A percentile compares a stretch with the other conserved stretches of the same genome.
These are phyloP conservation scores for Halyomorpha halys DNA, from an alignment of 1,140 invertebrate genomes.

Conservation along the genomic window DNA sequence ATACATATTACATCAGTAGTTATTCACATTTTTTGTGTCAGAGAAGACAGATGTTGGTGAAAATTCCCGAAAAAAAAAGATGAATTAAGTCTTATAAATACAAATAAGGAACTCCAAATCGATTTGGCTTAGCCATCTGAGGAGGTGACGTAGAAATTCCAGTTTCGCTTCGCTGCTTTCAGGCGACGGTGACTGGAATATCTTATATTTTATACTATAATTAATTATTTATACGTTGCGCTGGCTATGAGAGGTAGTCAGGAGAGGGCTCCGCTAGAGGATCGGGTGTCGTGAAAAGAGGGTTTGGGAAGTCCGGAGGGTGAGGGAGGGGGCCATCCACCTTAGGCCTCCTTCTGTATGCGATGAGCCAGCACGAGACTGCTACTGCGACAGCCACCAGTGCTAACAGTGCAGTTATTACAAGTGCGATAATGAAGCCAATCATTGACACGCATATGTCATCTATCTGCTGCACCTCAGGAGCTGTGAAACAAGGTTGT, in stretches of 20 bases:
- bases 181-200: neutral
- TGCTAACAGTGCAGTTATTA: slow-evolving; percentile 81
- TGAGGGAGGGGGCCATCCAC: slow-evolving; percentile 80
- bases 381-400: slow-evolving; percentile 86
- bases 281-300: slow-evolving; percentile 76
- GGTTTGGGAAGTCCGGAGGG: slow-evolving; percentile 89
- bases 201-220: slow-evolving; percentile 5
- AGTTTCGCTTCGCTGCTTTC: neutral
- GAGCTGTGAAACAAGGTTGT: slow-evolving; percentile 39
- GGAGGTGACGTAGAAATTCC: slow-evolving; percentile 23
- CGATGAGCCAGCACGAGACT: slow-evolving; percentile 90
- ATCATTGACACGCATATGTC: slow-evolving; percentile 89
- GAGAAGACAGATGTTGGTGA: slow-evolving; percentile 3
- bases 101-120: neutral
- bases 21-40: neutral
- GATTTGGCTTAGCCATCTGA: slow-evolving; percentile 23
- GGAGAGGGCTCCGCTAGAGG: slow-evolving; percentile 66
- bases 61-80: slow-evolving; percentile 7
- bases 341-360: slow-evolving; percentile 75
- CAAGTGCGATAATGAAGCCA: slow-evolving; percentile 80
- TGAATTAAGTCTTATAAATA: slow-evolving; percentile 11
- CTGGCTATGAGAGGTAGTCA: slow-evolving; percentile 54
- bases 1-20: too few relatives aligned
- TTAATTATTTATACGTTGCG: neutral
- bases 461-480: slow-evolving; percentile 55